Evolutionary conservation across 2,113 vertebrate species (phyloP), one percentile per base, ranked within the genome.

Genomic region (Tachysurus vachellii): DNA sequence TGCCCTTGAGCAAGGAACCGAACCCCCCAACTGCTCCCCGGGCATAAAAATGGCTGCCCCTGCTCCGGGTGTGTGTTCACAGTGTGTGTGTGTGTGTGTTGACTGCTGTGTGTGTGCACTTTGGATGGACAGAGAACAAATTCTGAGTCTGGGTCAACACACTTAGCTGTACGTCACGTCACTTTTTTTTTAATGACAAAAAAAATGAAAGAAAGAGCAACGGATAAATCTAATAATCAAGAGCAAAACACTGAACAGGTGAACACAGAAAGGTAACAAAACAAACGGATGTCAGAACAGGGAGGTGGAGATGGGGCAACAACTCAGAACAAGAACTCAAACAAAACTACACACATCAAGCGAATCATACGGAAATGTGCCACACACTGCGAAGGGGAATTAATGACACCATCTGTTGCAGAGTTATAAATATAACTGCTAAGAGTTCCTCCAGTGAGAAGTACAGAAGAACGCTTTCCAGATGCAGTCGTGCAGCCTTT

Each of bases 391-490:
- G 28, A 59, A 13, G 28, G 10, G 56, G n/a, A 80, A 80, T 80
- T 59, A 21, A 59, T 36, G 28, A 80, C 54, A 42, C 79, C 79
- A 42, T 80, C 79, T 80, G 79, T 23, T 59, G 54, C 2, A 36
- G 77, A 59, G 77, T 80, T 80, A 59, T 80, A 36, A 59, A 59
- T 80, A 21, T 80, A 23, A 80, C 17, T 19, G 4, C 56, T 31
- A 31, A 19, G 53, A 7, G 54, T 36, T 42, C 56, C 54, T 59
- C 17, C 31, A 36, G 8, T 5, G 9, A 59, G 54, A 42, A 80
- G 79, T 42, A 59, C 54, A 59, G 79, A 80, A 80, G 54, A 80
- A 80, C 7, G n/a, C 17, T 80, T 80, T 12, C 47, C 75, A 80
- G 77, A 31, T 80, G 53, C 28, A 80, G 23, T 57, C 53, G 2